Evolutionary conservation across 1,140 invertebrate species (phyloP).

Genomic region (Drosophila sechellia): DNA sequence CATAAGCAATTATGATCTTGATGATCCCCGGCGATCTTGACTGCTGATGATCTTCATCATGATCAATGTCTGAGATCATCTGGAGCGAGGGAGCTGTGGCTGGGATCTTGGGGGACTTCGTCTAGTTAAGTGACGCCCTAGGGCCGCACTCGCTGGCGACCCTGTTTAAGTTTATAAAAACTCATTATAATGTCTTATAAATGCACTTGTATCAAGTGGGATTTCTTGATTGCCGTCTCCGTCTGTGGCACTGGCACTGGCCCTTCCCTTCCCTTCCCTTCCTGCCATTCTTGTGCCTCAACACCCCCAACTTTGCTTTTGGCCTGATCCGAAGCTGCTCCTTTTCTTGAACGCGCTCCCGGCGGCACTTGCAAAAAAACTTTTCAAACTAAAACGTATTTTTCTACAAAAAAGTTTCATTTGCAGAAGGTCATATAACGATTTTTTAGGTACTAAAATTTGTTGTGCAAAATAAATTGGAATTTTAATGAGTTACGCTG

Average conservation of each 20-base stretch:
- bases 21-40: conserved; percentile 23
- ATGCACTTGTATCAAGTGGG: conserved; percentile 83
- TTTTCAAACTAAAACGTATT: neutral
- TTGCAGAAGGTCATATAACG: too few species aligned
- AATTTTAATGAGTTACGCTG: too few species aligned
- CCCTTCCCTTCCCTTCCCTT: neutral
- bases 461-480: too few species aligned
- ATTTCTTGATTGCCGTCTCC: conserved; percentile 73
- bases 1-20: conserved; percentile 71
- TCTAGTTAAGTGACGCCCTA: conserved; percentile 79
- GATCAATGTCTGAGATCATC: conserved; percentile 70
- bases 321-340: conserved; percentile 40
- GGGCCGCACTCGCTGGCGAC: conserved; percentile 57
- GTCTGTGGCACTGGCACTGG: conserved; percentile 14
- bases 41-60: conserved; percentile 43
- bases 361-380: conserved; percentile 13
- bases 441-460: too few species aligned
- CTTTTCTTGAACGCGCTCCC: conserved; percentile 33
- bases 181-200: conserved; percentile 84
- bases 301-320: conserved; percentile 20
- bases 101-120: conserved; percentile 26
- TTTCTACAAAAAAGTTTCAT: too few species aligned
- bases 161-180: conserved; percentile 84
- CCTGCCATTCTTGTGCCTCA: neutral
- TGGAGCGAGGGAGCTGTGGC: conserved; percentile 18